phyloP scores from a whole-genome alignment of 1,140 invertebrate genomes.

The Gerris buenoi region DNA sequence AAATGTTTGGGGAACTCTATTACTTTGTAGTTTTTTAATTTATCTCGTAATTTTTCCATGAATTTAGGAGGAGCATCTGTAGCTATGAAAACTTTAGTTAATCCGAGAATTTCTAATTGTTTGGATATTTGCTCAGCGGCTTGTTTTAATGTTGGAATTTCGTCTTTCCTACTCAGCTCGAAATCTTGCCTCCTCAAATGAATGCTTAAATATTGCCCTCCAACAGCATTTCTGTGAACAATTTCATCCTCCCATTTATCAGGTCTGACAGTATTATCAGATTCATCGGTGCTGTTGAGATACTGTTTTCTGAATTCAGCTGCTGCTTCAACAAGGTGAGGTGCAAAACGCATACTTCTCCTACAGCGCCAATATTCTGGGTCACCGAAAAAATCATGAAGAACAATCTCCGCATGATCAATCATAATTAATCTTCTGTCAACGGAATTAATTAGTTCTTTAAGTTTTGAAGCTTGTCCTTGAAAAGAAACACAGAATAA shows the following conservation, averaged over 20 bases:
- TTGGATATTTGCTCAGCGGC: conserved; percentile 54
- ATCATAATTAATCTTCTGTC: conserved; percentile 44
- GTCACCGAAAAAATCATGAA: conserved; percentile 77
- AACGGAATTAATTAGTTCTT: neutral
- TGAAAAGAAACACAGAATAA: conserved; percentile 70
- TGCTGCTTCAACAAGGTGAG: conserved; percentile 49
- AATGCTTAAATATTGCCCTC: conserved; percentile 60
- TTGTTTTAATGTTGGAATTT: conserved; percentile 52
- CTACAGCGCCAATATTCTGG: conserved; percentile 69
- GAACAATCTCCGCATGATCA: conserved; percentile 70
- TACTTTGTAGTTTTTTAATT: conserved; percentile 34
- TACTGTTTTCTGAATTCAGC: conserved; percentile 47
- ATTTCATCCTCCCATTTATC: conserved; percentile 47
- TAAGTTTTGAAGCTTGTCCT: conserved; percentile 40
- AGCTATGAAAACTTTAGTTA: conserved; percentile 60
- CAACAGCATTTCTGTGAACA: conserved; percentile 37
- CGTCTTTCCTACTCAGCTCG: conserved; percentile 42
- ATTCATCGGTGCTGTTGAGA: conserved; percentile 50
- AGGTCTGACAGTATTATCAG: conserved; percentile 41
- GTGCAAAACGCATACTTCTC: conserved; percentile 79
- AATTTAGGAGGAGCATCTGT: conserved; percentile 51
- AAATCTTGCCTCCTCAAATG: conserved; percentile 80
- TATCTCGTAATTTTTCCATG: conserved; percentile 33
- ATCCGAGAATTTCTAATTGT: conserved; percentile 38
- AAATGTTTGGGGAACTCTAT: conserved; percentile 34